Conservation (phyloP, 2,797 vertebrate genomes). For the Chrysocyon brachyurus region DNA sequence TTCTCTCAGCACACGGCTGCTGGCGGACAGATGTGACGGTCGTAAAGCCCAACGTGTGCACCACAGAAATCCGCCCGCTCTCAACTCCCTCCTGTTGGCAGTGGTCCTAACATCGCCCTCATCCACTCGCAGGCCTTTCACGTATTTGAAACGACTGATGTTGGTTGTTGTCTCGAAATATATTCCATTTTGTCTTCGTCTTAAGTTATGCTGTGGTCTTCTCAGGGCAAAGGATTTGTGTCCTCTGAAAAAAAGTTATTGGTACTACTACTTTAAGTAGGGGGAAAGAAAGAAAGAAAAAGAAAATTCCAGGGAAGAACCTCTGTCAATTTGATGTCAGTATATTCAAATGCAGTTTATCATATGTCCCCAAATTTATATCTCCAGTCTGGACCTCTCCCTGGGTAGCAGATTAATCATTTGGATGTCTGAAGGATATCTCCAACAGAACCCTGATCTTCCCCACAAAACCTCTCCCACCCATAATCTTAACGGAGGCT, state of each 20-base stretch:
- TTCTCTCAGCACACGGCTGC: not conserved
- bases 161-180: not conserved
- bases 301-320: not conserved
- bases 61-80: not conserved
- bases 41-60: not conserved
- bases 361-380: not conserved
- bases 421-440: not conserved
- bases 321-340: not conserved
- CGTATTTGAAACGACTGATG: not conserved
- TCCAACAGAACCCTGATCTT: not conserved
- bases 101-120: not conserved
- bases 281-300: not conserved
- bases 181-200: not conserved
- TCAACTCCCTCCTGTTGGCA: not conserved
- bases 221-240: not conserved
- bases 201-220: not conserved
- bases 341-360: not conserved
- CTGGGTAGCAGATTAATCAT: not conserved
- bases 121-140: not conserved
- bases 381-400: not conserved
- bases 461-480: not conserved
- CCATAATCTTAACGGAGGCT: not conserved
- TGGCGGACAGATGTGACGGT: not conserved
- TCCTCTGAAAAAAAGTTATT: not conserved
- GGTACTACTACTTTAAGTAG: not conserved